Percentiles rank a stretch among this genome's conserved stretches.
phyloP scores from a whole-genome alignment of 2,797 vertebrate species.

The Florisuga fusca region DNA sequence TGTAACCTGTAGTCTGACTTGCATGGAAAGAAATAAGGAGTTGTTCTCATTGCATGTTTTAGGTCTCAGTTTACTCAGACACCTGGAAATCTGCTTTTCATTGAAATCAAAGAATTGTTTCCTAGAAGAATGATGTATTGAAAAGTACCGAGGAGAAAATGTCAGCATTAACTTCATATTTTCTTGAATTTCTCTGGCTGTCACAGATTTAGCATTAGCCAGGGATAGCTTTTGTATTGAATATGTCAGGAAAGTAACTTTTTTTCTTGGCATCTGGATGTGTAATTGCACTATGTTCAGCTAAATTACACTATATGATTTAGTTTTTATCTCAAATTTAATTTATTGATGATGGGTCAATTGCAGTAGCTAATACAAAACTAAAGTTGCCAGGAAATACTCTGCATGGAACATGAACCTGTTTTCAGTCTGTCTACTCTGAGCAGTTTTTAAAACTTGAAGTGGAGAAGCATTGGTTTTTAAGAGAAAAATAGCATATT shows the following conservation, averaged over 20 bases:
- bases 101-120: slow-evolving; percentile 30
- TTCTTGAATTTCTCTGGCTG: slow-evolving; percentile 9
- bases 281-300: not conserved
- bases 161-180: slow-evolving; percentile 4
- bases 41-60: not conserved
- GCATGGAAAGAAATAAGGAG: not conserved
- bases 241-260: not conserved
- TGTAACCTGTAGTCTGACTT: not conserved
- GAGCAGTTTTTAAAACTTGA: not conserved
- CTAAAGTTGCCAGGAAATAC: slow-evolving; percentile 1
- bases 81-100: slow-evolving; percentile 40
- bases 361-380: slow-evolving; percentile 11
- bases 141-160: slow-evolving; percentile 21
- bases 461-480: not conserved
- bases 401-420: not conserved
- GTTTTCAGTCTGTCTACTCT: slow-evolving; percentile 33
- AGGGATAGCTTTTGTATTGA: not conserved
- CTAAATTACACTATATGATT: not conserved
- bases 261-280: not conserved
- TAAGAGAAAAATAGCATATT: not conserved
- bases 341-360: slow-evolving; percentile 33
- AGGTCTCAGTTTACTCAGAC: not conserved
- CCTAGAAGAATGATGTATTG: slow-evolving; percentile 13
- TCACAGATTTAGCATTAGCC: not conserved
- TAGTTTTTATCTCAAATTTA: slow-evolving; percentile 10